Conservation (phyloP, 2,888 invertebrate species). For the Allolobophora icterica region DNA sequence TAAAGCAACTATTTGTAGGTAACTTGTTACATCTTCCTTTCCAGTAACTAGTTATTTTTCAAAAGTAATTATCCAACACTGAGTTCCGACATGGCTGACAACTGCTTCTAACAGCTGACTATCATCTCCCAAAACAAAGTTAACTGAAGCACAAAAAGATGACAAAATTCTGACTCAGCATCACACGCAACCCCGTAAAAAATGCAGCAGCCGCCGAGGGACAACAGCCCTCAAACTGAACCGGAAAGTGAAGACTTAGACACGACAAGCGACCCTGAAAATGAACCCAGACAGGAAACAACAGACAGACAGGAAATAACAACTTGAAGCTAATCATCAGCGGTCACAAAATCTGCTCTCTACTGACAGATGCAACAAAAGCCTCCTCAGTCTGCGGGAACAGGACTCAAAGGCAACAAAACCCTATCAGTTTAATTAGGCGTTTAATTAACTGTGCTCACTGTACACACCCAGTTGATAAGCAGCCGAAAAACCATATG, state of each 20-base stretch:
- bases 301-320: neutral
- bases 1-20: too few species aligned
- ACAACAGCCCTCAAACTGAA: neutral
- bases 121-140: too few species aligned
- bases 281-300: neutral
- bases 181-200: neutral
- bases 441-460: neutral
- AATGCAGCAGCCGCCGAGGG: neutral
- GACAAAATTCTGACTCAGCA: neutral
- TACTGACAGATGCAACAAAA: too few species aligned
- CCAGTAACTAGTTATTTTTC: too few species aligned
- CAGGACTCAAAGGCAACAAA: neutral
- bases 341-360: neutral
- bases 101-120: too few species aligned
- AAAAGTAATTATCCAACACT: too few species aligned
- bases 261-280: neutral
- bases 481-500: neutral
- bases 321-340: slow-evolving; percentile 1
- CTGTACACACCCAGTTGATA: neutral
- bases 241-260: neutral
- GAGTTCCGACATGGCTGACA: too few species aligned
- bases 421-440: neutral
- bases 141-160: neutral
- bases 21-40: too few species aligned
- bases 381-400: neutral